Evolutionary conservation across 1,140 invertebrate species (phyloP).

Genomic region (Apis cerana): DNA sequence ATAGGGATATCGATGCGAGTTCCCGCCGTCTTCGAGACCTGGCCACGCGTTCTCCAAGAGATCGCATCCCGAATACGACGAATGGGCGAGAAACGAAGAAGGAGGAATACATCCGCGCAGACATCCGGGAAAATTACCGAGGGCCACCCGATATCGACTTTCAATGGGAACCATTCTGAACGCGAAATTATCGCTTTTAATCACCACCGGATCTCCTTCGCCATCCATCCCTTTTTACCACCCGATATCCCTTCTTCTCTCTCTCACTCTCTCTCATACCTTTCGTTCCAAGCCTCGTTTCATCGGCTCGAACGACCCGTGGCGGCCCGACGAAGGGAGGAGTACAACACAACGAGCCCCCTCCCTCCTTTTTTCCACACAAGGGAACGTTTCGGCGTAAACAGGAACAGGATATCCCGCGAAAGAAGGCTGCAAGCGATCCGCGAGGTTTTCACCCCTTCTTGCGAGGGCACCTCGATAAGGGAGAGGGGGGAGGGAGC

Average conservation of each 20-base stretch:
- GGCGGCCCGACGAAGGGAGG: background rate
- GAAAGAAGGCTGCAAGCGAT: conserved; percentile 42
- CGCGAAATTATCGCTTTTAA: conserved; percentile 24
- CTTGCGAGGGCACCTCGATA: no score
- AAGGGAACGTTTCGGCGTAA: conserved; percentile 16
- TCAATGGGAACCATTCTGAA: background rate
- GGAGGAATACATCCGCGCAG: background rate
- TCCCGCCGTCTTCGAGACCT: conserved; percentile 11
- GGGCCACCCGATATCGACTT: background rate
- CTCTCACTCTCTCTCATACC: background rate
- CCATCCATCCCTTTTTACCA: background rate
- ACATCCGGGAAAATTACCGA: background rate
- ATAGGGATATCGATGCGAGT: conserved; percentile 14
- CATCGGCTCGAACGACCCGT: background rate
- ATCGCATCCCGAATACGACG: background rate
- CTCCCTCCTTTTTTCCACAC: background rate
- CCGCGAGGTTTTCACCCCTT: background rate
- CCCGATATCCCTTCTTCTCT: no score
- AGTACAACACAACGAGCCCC: background rate
- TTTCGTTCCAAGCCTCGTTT: background rate
- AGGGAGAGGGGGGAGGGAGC: no score
- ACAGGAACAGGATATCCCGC: conserved; percentile 15
- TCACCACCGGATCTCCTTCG: background rate
- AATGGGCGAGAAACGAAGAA: background rate
- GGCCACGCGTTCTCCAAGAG: no score